Conservation (phyloP, 2,113 vertebrate species). For the Passer montanus region DNA sequence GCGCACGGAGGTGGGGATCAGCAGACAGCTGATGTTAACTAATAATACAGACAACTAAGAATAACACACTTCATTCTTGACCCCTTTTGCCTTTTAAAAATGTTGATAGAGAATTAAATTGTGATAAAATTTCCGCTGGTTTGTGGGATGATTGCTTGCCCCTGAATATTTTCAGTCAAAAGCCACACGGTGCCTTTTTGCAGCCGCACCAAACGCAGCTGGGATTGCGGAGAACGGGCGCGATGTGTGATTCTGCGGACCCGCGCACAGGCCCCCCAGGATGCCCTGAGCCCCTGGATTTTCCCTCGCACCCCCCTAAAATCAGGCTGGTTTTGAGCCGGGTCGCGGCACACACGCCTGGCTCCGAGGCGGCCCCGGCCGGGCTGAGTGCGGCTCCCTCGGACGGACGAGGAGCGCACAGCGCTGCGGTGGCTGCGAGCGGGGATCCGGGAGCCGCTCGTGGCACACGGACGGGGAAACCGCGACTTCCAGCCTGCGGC, state of each 20-base stretch:
- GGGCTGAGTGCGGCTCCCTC: constrained; percentile 49
- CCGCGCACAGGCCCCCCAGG: accelerated
- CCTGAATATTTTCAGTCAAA: background rate
- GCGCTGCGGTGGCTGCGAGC: background rate
- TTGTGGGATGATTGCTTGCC: background rate
- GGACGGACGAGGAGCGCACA: constrained; percentile 17
- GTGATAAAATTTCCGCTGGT: background rate
- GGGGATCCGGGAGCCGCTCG: background rate
- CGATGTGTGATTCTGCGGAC: background rate
- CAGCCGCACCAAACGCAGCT: background rate
- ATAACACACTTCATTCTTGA: background rate
- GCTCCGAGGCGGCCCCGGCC: constrained; percentile 30
- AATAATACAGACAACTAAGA: background rate
- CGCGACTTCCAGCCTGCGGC: background rate
- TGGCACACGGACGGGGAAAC: background rate
- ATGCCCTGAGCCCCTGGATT: background rate
- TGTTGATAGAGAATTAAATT: background rate
- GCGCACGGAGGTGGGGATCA: background rate
- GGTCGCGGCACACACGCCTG: constrained; percentile 19
- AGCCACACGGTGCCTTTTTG: background rate
- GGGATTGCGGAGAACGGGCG: background rate
- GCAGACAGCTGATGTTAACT: background rate
- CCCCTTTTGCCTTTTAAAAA: background rate
- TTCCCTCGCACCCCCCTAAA: background rate
- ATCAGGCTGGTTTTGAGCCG: background rate